These are phyloP conservation scores for Cephus sareptanus DNA, from an alignment of 2,888 invertebrate species.

Conservation along the genomic window DNA sequence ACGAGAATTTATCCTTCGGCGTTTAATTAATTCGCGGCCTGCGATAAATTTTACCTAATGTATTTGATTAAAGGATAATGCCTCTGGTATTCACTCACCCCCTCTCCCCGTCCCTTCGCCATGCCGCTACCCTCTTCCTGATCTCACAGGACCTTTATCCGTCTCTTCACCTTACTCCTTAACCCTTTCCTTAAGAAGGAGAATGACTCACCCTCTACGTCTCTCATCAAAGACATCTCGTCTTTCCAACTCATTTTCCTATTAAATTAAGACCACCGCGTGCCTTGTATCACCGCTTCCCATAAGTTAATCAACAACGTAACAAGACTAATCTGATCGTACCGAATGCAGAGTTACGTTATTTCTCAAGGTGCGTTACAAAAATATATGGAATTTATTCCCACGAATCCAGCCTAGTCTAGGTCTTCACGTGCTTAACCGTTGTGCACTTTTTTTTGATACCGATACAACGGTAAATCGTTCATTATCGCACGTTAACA, in stretches of 20 bases:
- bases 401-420: constrained; percentile 15
- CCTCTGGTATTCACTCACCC: constrained; percentile 54
- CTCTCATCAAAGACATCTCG: not conserved
- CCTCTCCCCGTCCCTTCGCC: not conserved
- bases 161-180: not conserved
- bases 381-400: not conserved
- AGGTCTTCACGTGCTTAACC: constrained; percentile 23
- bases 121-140: not conserved
- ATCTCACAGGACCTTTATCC: not conserved
- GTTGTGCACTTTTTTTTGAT: constrained; percentile 17
- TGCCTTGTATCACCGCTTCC: not conserved
- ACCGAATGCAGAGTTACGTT: not conserved
- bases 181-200: not conserved
- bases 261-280: not conserved
- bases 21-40: constrained; percentile 64
- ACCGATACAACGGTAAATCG: constrained; percentile 21
- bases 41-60: constrained; percentile 65
- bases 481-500: constrained; percentile 20
- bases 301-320: not conserved
- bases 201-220: not conserved
- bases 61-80: constrained; percentile 67
- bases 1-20: constrained; percentile 64
- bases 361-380: not conserved
- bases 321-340: not conserved
- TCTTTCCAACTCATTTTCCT: not conserved